A percentile compares a stretch with the other conserved stretches of the same genome.
phyloP scores from a whole-genome alignment of 2,113 vertebrate genomes.

The Paedocypris sp. region DNA sequence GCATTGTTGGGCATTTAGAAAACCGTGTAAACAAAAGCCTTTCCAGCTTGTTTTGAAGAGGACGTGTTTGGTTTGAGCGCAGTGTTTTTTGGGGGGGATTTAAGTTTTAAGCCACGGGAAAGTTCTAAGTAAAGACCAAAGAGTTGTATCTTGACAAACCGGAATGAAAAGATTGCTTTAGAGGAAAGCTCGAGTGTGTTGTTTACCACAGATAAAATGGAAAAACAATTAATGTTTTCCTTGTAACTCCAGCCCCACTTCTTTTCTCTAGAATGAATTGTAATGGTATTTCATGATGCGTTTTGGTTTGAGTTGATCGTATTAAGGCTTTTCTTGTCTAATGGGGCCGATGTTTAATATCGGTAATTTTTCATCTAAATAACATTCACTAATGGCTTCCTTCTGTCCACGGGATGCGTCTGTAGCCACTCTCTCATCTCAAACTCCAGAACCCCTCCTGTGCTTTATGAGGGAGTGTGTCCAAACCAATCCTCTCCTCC shows the following conservation, averaged over 20 bases:
- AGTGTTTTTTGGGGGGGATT: constrained; percentile 37
- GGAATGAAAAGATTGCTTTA: constrained; percentile 27
- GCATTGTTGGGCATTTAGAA: constrained; percentile 25
- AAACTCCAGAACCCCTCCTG: constrained; percentile 4
- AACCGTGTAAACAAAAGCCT: constrained; percentile 30
- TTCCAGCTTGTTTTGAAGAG: constrained; percentile 39
- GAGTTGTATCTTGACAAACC: constrained; percentile 39
- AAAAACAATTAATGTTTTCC: background rate
- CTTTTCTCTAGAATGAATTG: background rate
- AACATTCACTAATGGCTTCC: constrained; percentile 20
- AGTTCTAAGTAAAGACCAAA: constrained; percentile 39
- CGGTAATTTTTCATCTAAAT: constrained; percentile 12
- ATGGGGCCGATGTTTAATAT: background rate
- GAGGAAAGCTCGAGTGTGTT: constrained; percentile 1
- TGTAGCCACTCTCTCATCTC: constrained; percentile 5
- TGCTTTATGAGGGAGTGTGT: constrained; percentile 8
- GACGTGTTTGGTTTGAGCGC: constrained; percentile 36
- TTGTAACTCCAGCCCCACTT: background rate
- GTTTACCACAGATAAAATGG: constrained; percentile 4
- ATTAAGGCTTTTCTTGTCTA: background rate
- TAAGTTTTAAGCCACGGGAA: constrained; percentile 31
- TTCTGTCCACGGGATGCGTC: constrained; percentile 17
- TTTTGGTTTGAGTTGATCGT: background rate
- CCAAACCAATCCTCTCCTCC: constrained; percentile 4
- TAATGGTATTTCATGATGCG: background rate